These are phyloP conservation scores for Meloe dianella DNA, from an alignment of 2,888 invertebrate genomes.

Conservation along the genomic window DNA sequence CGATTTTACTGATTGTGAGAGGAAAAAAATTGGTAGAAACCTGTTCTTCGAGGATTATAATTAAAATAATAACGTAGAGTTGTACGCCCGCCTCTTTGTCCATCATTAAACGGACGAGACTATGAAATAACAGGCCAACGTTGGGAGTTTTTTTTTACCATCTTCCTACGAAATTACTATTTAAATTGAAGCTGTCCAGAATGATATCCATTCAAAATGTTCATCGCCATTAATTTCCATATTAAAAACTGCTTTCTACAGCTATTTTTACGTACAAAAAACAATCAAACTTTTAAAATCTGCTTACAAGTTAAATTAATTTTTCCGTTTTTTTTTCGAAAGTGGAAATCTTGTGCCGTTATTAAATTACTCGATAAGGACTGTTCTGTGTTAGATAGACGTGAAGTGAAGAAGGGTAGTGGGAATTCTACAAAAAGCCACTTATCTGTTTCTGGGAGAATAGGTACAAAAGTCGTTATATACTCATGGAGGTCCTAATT, in stretches of 20 bases:
- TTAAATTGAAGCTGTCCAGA: conserved; percentile 1
- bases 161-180: background rate
- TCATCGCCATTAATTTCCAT: background rate
- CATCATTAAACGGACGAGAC: conserved; percentile 33
- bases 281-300: background rate
- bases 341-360: background rate
- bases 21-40: conserved; percentile 16
- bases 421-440: conserved; percentile 42
- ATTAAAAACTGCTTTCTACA: background rate
- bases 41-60: conserved; percentile 38
- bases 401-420: background rate
- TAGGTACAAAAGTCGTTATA: conserved; percentile 50
- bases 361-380: conserved; percentile 8
- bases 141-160: conserved; percentile 11
- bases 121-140: conserved; percentile 21
- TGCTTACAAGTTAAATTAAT: background rate
- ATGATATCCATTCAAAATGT: background rate
- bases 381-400: background rate
- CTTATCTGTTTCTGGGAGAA: conserved; percentile 55
- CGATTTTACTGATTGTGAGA: background rate
- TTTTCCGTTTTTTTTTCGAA: background rate
- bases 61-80: conserved; percentile 42
- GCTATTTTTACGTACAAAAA: background rate
- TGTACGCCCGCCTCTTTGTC: conserved; percentile 32
- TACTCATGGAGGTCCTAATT: conserved; percentile 52